Conservation (phyloP, 2,888 invertebrate species). For the Scelioninae gen. 1 region DNA sequence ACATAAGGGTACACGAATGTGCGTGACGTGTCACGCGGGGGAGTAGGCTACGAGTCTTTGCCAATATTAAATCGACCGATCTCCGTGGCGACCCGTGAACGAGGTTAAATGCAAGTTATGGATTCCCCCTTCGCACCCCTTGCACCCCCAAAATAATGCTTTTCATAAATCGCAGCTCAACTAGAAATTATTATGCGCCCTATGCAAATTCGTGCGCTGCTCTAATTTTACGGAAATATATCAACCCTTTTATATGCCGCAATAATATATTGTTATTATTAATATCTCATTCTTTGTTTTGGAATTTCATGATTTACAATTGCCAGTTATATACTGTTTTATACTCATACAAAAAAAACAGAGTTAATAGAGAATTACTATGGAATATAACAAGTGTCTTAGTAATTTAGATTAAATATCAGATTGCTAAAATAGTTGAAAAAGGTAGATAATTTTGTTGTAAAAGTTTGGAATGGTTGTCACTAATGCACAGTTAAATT, state of each 20-base stretch:
- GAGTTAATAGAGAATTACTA: background rate
- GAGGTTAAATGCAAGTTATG: constrained; percentile 75
- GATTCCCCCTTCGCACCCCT: constrained; percentile 46
- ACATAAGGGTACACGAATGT: constrained; percentile 77
- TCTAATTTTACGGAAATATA: constrained; percentile 67
- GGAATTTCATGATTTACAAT: background rate
- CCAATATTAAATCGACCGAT: constrained; percentile 77
- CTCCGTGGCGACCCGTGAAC: constrained; percentile 72
- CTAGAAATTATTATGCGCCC: constrained; percentile 70
- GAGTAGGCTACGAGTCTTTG: constrained; percentile 72
- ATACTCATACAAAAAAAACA: background rate
- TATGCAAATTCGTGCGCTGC: constrained; percentile 64
- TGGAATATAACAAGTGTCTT: no score
- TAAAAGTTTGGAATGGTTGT: constrained; percentile 15
- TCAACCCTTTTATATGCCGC: constrained; percentile 58
- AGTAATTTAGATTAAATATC: no score
- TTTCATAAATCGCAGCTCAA: constrained; percentile 68
- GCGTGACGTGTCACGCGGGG: constrained; percentile 76
- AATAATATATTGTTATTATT: constrained; percentile 63
- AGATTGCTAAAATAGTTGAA: background rate
- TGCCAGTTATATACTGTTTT: background rate
- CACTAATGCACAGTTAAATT: constrained; percentile 26
- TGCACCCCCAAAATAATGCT: constrained; percentile 57
- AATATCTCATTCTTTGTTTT: constrained; percentile 31
- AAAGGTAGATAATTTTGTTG: constrained; percentile 28